Conservation (phyloP, 1,140 invertebrate genomes). For the Heliconius hewitsoni region DNA sequence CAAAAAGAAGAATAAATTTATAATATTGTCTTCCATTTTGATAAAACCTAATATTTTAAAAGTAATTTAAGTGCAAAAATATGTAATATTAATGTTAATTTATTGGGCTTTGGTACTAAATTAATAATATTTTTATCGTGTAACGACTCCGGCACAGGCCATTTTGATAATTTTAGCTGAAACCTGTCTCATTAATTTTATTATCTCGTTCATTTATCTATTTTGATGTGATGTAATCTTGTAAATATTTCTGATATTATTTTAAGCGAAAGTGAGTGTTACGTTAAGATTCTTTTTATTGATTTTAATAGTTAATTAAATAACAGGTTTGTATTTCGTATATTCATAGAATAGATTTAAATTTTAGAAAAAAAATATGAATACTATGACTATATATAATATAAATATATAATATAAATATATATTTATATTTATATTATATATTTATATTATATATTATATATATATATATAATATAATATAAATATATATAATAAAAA, state of each 20-base stretch:
- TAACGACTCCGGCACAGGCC: background rate
- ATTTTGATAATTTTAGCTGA: background rate
- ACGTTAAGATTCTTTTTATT: background rate
- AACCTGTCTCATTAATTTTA: background rate
- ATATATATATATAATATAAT: too few relatives aligned
- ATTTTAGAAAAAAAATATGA: background rate
- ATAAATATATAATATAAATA: too few relatives aligned
- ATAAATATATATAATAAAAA: too few relatives aligned
- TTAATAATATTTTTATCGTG: background rate
- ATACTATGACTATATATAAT: too few relatives aligned
- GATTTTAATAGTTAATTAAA: background rate
- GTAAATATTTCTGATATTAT: slow-evolving; percentile 16
- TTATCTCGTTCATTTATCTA: background rate
- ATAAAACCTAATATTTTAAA: background rate
- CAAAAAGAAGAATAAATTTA: too few relatives aligned
- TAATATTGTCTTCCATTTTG: background rate
- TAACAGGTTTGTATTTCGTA: background rate
- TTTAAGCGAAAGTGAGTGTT: slow-evolving; percentile 12
- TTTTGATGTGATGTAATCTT: background rate
- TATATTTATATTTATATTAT: too few relatives aligned
- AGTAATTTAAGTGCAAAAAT: background rate
- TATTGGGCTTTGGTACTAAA: background rate
- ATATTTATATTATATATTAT: too few relatives aligned
- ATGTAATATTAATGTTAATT: background rate
- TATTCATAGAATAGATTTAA: background rate